Conservation (phyloP, 2,113 vertebrate species). For the Ptilorrhoa leucosticta region DNA sequence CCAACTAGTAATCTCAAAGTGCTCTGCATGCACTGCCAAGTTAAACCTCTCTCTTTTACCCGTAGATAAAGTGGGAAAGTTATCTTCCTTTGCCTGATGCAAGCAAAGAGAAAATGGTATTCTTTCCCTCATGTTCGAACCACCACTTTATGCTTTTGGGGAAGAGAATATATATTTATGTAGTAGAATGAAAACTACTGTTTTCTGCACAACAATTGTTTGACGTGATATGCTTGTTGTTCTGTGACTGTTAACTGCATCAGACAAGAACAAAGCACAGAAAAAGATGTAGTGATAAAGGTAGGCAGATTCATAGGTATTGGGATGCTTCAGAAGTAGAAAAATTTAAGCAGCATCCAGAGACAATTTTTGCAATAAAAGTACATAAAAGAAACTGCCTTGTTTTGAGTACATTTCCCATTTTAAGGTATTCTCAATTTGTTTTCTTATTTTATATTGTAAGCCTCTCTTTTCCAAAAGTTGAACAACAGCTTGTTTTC, state of each 20-base stretch:
- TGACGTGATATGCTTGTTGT: background rate
- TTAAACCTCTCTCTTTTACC: background rate
- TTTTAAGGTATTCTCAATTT: background rate
- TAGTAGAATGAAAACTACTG: background rate
- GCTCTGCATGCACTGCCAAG: background rate
- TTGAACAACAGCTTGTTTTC: background rate
- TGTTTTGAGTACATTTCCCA: background rate
- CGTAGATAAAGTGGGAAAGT: background rate
- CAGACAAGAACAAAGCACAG: constrained; percentile 20
- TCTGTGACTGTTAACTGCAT: constrained; percentile 16
- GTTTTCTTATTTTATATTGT: background rate
- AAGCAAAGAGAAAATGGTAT: background rate
- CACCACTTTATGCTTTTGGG: background rate
- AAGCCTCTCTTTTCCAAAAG: background rate
- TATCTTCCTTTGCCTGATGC: background rate
- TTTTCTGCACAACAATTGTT: background rate
- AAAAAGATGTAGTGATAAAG: constrained; percentile 7
- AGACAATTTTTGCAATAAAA: background rate
- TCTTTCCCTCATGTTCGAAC: background rate
- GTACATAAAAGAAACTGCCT: background rate
- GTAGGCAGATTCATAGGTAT: background rate
- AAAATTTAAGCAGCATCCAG: background rate
- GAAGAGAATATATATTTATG: background rate
- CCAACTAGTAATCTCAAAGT: background rate
- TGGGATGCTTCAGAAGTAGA: background rate